phyloP scores from a whole-genome alignment of 2,113 vertebrate species.

The Nycticryphes semicollaris region DNA sequence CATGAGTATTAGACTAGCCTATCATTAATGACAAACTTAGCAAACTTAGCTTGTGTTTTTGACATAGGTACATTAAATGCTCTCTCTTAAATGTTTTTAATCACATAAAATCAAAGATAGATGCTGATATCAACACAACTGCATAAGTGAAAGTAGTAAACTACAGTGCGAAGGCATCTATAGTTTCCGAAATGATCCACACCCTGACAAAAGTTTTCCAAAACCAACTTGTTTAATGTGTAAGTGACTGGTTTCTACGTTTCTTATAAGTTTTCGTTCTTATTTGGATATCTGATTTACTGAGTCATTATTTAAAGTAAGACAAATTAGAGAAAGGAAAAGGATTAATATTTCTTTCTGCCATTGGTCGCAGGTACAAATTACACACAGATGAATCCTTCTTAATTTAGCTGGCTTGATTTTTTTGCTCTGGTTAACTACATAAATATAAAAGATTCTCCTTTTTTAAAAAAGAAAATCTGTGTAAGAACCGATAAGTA shows the following conservation, averaged over 20 bases:
- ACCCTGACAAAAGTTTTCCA: background rate
- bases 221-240: background rate
- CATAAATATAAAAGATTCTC: background rate
- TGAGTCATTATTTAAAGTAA: background rate
- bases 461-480: background rate
- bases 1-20: background rate
- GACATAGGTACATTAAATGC: background rate
- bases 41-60: background rate
- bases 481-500: background rate
- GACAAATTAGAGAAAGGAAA: background rate
- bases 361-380: background rate
- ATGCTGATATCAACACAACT: background rate
- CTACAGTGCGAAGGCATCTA: background rate
- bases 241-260: background rate
- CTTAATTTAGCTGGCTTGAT: background rate
- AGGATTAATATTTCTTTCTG: background rate
- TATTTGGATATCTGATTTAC: background rate
- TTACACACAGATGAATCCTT: background rate
- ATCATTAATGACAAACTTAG: background rate
- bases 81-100: background rate
- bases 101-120: background rate
- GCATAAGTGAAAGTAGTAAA: background rate
- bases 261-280: background rate
- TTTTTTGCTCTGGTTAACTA: background rate
- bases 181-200: background rate